These are phyloP conservation scores for Drosophila borborema DNA, from an alignment of 2,888 invertebrate species.

Conservation along the genomic window DNA sequence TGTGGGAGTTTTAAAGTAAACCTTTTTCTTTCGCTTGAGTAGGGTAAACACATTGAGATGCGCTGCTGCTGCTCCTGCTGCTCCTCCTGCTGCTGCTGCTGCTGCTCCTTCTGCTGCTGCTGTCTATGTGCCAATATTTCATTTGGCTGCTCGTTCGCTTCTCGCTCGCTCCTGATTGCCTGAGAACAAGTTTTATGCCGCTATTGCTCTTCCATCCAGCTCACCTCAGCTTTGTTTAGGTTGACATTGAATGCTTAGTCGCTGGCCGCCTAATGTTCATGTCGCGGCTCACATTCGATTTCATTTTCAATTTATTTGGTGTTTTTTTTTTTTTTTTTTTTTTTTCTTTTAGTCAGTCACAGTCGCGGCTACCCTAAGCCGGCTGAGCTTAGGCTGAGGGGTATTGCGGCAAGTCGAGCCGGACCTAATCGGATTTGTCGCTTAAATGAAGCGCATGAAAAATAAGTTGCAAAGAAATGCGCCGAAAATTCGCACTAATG, in stretches of 20 bases:
- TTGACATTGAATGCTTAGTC: constrained; percentile 80
- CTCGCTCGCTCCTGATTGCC: background rate
- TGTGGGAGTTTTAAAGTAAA: constrained; percentile 9
- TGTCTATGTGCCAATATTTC: constrained; percentile 62
- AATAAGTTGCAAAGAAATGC: constrained; percentile 72
- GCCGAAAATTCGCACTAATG: constrained; percentile 75
- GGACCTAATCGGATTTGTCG: constrained; percentile 77
- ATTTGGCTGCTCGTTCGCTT: constrained; percentile 12
- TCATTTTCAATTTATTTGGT: constrained; percentile 71
- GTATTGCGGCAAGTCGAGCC: constrained; percentile 1
- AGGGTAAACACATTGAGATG: constrained; percentile 37
- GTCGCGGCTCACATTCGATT: constrained; percentile 79
- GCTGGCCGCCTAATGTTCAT: constrained; percentile 80
- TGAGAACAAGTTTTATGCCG: constrained; percentile 36
- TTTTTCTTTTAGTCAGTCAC: constrained; percentile 12
- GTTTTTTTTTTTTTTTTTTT: background rate
- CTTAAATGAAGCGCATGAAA: constrained; percentile 77
- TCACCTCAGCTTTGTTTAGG: constrained; percentile 18
- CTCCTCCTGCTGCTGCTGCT: constrained; percentile 8
- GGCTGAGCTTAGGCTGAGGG: background rate
- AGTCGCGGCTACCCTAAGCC: constrained; percentile 8
- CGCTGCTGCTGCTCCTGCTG: background rate
- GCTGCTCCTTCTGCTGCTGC: constrained; percentile 11
- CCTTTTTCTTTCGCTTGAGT: constrained; percentile 41
- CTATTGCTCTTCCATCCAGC: background rate